Percentiles rank a stretch among this genome's conserved stretches.
These are phyloP conservation scores for Merluccius polli DNA, from an alignment of 2,797 vertebrate species.

Conservation along the genomic window DNA sequence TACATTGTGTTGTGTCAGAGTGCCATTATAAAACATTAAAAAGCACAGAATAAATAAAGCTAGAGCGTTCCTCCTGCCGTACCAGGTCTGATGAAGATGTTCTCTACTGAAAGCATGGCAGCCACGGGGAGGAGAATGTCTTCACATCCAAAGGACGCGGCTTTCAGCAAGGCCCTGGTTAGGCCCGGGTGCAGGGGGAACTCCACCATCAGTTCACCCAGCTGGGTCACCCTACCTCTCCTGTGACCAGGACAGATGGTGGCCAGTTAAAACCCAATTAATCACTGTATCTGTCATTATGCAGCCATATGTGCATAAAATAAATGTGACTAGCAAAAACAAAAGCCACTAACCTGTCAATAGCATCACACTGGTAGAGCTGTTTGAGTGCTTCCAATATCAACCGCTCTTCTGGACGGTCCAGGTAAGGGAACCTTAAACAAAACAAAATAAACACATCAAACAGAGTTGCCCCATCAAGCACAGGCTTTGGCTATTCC, in stretches of 20 bases:
- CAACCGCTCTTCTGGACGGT: slow-evolving; percentile 89
- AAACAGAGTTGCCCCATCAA: neutral
- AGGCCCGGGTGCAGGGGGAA: slow-evolving; percentile 91
- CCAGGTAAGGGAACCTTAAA: slow-evolving; percentile 90
- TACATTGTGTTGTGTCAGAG: neutral
- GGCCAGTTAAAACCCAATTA: neutral
- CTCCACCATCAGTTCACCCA: slow-evolving; percentile 91
- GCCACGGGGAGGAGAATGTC: slow-evolving; percentile 92
- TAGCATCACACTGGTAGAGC: slow-evolving; percentile 92
- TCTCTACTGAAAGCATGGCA: slow-evolving; percentile 96
- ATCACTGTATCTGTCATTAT: neutral
- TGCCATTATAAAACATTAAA: neutral
- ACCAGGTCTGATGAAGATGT: slow-evolving; percentile 97
- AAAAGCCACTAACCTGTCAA: slow-evolving; percentile 85
- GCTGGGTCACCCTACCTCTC: slow-evolving; percentile 83
- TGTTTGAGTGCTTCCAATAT: slow-evolving; percentile 92
- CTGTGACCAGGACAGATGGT: slow-evolving; percentile 55
- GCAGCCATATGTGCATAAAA: neutral
- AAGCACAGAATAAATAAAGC: neutral
- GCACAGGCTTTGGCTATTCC: neutral
- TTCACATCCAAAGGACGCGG: slow-evolving; percentile 83
- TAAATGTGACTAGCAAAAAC: neutral
- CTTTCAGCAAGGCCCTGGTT: slow-evolving; percentile 87
- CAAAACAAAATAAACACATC: slow-evolving; percentile 1
- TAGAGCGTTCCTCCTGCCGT: slow-evolving; percentile 10